Conservation (phyloP, 2,113 vertebrate genomes). For the Pogonocichla stellata region DNA sequence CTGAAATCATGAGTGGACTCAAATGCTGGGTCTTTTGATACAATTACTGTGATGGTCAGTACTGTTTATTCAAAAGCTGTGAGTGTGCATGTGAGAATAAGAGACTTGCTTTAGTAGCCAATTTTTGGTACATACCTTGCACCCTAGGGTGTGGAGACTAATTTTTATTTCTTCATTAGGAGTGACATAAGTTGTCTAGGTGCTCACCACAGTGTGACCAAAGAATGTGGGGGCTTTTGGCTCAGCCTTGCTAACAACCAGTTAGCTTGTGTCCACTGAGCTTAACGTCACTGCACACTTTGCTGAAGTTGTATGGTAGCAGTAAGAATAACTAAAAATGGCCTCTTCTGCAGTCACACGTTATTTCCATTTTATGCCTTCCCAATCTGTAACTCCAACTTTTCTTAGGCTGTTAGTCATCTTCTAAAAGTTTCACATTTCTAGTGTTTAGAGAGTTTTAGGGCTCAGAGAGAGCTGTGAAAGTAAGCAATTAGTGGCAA, state of each 20-base stretch:
- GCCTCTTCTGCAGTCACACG: background rate
- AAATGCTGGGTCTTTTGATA: background rate
- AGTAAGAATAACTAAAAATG: background rate
- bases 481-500: slow-evolving; percentile 34
- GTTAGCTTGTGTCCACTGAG: background rate
- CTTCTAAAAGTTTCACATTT: slow-evolving; percentile 41
- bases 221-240: background rate
- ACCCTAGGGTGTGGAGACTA: background rate
- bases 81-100: background rate
- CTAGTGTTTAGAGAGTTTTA: slow-evolving; percentile 32
- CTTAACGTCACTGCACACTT: background rate
- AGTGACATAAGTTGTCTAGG: background rate
- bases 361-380: slow-evolving; percentile 31
- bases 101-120: background rate
- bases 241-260: background rate
- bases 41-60: background rate
- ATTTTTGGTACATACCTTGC: background rate
- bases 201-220: no score
- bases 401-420: slow-evolving; percentile 33
- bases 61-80: accelerated
- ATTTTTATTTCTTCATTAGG: background rate
- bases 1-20: background rate
- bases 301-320: accelerated
- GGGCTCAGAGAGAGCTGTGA: slow-evolving; percentile 8
- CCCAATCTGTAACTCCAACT: background rate